Percentiles rank a stretch among this genome's conserved stretches.
phyloP scores from a whole-genome alignment of 1,140 invertebrate genomes.

The Apis laboriosa region DNA sequence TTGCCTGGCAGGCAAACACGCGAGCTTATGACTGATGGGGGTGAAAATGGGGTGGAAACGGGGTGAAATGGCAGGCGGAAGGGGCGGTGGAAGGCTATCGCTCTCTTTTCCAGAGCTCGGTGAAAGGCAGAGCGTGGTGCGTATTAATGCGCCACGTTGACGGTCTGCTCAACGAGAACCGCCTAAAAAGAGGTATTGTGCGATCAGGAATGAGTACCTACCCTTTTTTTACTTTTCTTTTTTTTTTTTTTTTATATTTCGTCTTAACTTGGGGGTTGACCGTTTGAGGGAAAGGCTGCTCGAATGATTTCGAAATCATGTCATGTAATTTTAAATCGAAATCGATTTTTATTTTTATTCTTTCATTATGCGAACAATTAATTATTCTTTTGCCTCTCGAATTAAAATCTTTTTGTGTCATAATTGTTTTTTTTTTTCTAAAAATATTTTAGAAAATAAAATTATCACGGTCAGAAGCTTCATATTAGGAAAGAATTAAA shows the following conservation, averaged over 20 bases:
- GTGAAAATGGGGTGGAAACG: slow-evolving; percentile 22
- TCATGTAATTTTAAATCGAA: too few species aligned
- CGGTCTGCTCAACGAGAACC: slow-evolving; percentile 16
- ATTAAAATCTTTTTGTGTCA: too few species aligned
- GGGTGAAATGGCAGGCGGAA: slow-evolving; percentile 18
- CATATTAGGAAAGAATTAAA: too few species aligned
- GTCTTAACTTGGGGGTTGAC: slow-evolving; percentile 8
- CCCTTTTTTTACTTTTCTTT: slow-evolving; percentile 4
- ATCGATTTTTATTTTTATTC: too few species aligned
- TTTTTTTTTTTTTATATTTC: slow-evolving; percentile 8
- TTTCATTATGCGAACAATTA: too few species aligned
- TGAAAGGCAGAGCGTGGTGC: slow-evolving; percentile 53
- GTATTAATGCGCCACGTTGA: slow-evolving; percentile 61
- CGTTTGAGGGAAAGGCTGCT: too few species aligned
- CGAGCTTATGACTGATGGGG: not conserved
- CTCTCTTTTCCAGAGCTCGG: slow-evolving; percentile 58
- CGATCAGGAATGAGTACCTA: slow-evolving; percentile 37
- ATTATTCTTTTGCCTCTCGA: too few species aligned
- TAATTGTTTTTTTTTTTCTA: too few species aligned
- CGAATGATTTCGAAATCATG: too few species aligned
- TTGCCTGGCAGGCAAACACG: slow-evolving; percentile 47
- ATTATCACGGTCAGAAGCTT: too few species aligned
- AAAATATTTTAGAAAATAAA: too few species aligned
- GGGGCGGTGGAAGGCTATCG: slow-evolving; percentile 43
- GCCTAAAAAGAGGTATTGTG: slow-evolving; percentile 55